Percentiles rank a stretch among this genome's conserved stretches.
Conservation (phyloP, 1,140 invertebrate species). For the Drepana arcuata region DNA sequence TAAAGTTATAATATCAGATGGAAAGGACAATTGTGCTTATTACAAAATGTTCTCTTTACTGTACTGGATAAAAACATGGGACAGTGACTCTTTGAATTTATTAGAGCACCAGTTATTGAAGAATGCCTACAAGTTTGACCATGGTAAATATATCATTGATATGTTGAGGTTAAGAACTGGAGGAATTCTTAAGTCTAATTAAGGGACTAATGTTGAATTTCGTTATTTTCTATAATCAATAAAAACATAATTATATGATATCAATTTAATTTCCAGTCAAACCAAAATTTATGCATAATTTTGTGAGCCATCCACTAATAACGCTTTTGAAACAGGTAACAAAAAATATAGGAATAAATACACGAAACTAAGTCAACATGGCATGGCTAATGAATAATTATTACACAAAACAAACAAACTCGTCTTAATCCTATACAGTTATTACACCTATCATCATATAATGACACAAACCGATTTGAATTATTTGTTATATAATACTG, state of each 20-base stretch:
- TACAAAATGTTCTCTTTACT: slow-evolving; percentile 58
- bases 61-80: slow-evolving; percentile 62
- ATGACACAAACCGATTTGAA: too few species aligned
- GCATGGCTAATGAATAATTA: too few species aligned
- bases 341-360: too few species aligned
- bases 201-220: slow-evolving; percentile 5
- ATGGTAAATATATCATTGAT: slow-evolving; percentile 52
- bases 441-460: too few species aligned
- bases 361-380: too few species aligned
- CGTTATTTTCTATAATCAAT: background rate
- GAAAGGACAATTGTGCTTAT: slow-evolving; percentile 27
- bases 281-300: slow-evolving; percentile 15
- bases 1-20: slow-evolving; percentile 44
- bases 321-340: too few species aligned
- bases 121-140: slow-evolving; percentile 39
- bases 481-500: too few species aligned
- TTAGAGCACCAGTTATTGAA: slow-evolving; percentile 56
- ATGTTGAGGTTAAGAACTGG: slow-evolving; percentile 42
- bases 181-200: too few species aligned
- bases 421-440: too few species aligned
- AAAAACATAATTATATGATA: slow-evolving; percentile 14
- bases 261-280: slow-evolving; percentile 24
- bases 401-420: too few species aligned
- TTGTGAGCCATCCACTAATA: too few species aligned
- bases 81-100: slow-evolving; percentile 52